phyloP scores from a whole-genome alignment of 2,888 invertebrate species.

The Pteria penguin region DNA sequence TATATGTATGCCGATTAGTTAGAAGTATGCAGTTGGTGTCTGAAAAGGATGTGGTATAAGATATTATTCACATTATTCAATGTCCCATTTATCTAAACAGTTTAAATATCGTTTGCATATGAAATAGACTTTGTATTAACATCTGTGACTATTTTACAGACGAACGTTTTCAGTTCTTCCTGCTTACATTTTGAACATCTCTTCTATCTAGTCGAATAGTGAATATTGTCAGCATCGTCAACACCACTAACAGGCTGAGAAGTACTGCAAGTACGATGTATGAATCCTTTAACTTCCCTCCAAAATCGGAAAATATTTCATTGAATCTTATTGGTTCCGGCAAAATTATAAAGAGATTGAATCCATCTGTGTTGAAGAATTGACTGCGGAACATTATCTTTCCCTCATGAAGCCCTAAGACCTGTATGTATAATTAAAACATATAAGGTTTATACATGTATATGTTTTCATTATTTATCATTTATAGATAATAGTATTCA shows the following conservation, averaged over 20 bases:
- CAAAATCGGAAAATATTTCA: neutral
- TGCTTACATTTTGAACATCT: neutral
- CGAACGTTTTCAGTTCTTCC: too few relatives aligned
- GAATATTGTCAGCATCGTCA: neutral
- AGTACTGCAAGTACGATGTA: neutral
- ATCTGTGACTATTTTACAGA: too few relatives aligned
- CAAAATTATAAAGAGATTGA: neutral
- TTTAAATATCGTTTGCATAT: too few relatives aligned
- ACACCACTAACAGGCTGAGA: neutral
- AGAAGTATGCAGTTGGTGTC: too few relatives aligned
- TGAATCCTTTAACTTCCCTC: neutral
- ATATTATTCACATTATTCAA: too few relatives aligned
- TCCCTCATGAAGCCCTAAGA: neutral
- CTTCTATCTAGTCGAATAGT: neutral
- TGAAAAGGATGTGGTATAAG: too few relatives aligned
- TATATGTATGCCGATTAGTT: too few relatives aligned
- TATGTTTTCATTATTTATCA: too few relatives aligned
- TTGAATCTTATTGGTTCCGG: neutral
- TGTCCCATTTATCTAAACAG: too few relatives aligned
- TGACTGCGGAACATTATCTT: neutral
- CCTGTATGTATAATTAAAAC: neutral
- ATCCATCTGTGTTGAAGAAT: neutral
- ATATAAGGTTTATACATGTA: too few relatives aligned
- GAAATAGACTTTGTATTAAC: too few relatives aligned
- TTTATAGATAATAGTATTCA: too few relatives aligned